Evolutionary conservation across 2,888 invertebrate species (phyloP).

Genomic region (Drosophila neotestacea): DNA sequence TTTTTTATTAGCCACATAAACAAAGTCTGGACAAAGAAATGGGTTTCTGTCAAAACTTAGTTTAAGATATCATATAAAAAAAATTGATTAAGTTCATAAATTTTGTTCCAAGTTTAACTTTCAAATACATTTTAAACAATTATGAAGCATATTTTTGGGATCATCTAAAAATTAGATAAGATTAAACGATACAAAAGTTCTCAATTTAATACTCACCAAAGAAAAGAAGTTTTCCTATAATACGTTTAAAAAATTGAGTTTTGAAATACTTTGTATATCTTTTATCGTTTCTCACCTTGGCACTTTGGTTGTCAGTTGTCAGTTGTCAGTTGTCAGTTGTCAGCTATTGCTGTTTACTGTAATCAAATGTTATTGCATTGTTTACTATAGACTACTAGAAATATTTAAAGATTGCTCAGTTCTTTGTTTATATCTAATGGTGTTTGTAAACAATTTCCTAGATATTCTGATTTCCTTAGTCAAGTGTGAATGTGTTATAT

Average conservation of each 20-base stretch:
- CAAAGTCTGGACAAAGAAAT: background rate
- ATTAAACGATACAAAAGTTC: background rate
- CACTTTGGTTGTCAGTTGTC: constrained; percentile 10
- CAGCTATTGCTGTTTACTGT: constrained; percentile 31
- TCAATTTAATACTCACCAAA: background rate
- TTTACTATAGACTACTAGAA: constrained; percentile 39
- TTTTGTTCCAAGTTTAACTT: constrained; percentile 1
- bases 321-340: constrained; percentile 12
- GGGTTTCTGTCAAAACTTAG: background rate
- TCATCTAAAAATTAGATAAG: constrained; percentile 1
- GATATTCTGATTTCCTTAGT: constrained; percentile 14
- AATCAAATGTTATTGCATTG: constrained; percentile 35
- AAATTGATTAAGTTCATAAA: background rate
- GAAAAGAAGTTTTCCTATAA: background rate
- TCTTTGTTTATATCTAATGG: constrained; percentile 8
- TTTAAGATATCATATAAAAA: background rate
- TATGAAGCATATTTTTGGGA: constrained; percentile 8
- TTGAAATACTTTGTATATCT: background rate
- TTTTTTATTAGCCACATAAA: background rate
- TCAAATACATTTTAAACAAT: background rate
- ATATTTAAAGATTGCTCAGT: constrained; percentile 15
- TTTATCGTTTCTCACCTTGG: background rate
- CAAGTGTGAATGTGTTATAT: constrained; percentile 11
- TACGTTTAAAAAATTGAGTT: background rate
- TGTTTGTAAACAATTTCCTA: constrained; percentile 41